phyloP scores from a whole-genome alignment of 2,797 vertebrate genomes.

The Enteromius unitaeniatus region DNA sequence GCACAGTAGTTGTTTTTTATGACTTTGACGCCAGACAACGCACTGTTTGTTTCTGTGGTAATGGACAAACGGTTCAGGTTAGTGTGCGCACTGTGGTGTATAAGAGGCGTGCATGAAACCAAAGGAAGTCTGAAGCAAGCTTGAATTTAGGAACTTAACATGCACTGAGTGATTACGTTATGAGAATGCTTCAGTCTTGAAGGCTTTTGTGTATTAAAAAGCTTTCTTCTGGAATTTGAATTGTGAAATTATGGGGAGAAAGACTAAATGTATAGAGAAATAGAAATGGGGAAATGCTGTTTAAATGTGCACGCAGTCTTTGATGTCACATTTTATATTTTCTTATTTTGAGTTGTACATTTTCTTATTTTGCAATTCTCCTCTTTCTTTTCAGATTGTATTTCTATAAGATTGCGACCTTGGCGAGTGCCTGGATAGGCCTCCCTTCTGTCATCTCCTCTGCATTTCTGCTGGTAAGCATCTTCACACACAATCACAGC shows the following conservation, averaged over 20 bases:
- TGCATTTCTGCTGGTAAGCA: conserved; percentile 68
- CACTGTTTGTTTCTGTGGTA: conserved; percentile 13
- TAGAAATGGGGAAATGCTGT: conserved; percentile 48
- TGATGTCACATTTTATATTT: background rate
- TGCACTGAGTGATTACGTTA: background rate
- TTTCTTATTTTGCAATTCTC: background rate
- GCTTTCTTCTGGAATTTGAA: background rate
- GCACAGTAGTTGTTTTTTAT: background rate
- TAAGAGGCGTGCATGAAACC: background rate
- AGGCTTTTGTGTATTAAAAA: background rate
- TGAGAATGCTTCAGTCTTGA: background rate
- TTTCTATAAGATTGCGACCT: conserved; percentile 73
- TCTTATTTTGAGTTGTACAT: background rate
- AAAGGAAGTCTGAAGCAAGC: conserved; percentile 6
- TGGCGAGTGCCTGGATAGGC: conserved; percentile 76
- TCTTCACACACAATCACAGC: background rate
- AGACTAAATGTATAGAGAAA: background rate
- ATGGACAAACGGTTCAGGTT: background rate
- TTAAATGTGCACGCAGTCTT: background rate
- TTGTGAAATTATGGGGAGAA: conserved; percentile 15
- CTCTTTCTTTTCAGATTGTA: conserved; percentile 68
- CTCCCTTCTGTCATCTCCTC: conserved; percentile 71
- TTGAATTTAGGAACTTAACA: background rate
- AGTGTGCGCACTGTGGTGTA: background rate
- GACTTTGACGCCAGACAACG: background rate